These are phyloP conservation scores for Cylindroiulus punctatus DNA, from an alignment of 2,888 invertebrate genomes.

Conservation along the genomic window DNA sequence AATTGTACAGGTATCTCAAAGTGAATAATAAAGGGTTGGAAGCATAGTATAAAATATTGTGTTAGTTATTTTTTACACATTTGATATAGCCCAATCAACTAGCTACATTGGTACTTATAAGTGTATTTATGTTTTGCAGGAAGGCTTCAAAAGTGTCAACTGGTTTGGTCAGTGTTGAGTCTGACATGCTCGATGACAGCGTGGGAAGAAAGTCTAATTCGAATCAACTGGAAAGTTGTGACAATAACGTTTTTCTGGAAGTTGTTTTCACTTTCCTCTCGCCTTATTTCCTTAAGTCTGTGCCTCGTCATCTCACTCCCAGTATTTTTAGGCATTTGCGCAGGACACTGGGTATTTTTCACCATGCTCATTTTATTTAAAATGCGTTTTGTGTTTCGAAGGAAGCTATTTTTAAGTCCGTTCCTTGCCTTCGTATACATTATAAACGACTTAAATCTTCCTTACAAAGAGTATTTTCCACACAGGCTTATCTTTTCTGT, in stretches of 20 bases:
- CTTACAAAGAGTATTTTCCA: constrained; percentile 7
- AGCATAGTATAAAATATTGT: too few relatives aligned
- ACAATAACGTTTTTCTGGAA: constrained; percentile 30
- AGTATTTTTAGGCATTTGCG: not conserved
- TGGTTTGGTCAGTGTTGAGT: constrained; percentile 44
- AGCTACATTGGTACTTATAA: not conserved
- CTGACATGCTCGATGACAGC: constrained; percentile 10
- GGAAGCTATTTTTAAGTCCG: not conserved
- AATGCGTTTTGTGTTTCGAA: not conserved
- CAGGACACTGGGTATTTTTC: constrained; percentile 44
- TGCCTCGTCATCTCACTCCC: not conserved
- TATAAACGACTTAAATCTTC: constrained; percentile 25
- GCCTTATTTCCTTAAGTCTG: constrained; percentile 15
- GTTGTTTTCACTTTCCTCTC: not conserved
- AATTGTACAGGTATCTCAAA: too few relatives aligned
- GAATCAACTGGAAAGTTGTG: constrained; percentile 18
- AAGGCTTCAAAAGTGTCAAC: not conserved
- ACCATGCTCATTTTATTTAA: not conserved
- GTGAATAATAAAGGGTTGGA: too few relatives aligned
- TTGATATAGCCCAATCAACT: too few relatives aligned
- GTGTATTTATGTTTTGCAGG: not conserved
- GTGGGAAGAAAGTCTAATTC: constrained; percentile 49
- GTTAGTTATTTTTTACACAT: too few relatives aligned
- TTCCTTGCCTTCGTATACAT: constrained; percentile 1
- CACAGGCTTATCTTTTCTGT: not conserved